Conservation (phyloP, 2,113 vertebrate species). For the Brachypodius melanocephalos region DNA sequence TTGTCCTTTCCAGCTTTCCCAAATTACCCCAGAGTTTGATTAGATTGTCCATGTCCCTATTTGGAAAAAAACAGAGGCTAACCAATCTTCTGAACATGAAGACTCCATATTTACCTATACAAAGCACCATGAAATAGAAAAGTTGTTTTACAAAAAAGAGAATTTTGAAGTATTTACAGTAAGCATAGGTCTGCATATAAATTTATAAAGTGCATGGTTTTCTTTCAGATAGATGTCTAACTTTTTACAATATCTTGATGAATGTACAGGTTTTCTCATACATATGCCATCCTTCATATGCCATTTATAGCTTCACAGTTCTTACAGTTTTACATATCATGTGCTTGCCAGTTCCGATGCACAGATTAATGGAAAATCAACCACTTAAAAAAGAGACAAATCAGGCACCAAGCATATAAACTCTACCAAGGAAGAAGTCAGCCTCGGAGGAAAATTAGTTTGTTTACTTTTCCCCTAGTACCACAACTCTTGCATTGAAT, state of each 20-base stretch:
- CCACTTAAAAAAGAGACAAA: not conserved
- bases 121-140: not conserved
- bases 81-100: not conserved
- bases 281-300: not conserved
- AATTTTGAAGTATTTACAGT: not conserved
- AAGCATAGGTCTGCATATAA: not conserved
- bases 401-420: not conserved
- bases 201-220: not conserved
- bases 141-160: not conserved
- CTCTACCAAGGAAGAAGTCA: not conserved
- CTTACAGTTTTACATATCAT: not conserved
- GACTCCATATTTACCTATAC: not conserved
- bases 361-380: not conserved
- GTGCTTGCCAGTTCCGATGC: not conserved
- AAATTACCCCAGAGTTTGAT: constrained; percentile 66
- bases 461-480: not conserved
- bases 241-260: not conserved
- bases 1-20: constrained; percentile 70
- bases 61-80: not conserved
- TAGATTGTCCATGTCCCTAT: constrained; percentile 57
- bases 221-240: not conserved
- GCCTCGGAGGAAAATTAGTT: not conserved
- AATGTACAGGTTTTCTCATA: not conserved
- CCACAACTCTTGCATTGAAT: not conserved
- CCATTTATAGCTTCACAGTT: not conserved